Conservation (phyloP, 2,888 invertebrate species). For the Drosophila anomelani region DNA sequence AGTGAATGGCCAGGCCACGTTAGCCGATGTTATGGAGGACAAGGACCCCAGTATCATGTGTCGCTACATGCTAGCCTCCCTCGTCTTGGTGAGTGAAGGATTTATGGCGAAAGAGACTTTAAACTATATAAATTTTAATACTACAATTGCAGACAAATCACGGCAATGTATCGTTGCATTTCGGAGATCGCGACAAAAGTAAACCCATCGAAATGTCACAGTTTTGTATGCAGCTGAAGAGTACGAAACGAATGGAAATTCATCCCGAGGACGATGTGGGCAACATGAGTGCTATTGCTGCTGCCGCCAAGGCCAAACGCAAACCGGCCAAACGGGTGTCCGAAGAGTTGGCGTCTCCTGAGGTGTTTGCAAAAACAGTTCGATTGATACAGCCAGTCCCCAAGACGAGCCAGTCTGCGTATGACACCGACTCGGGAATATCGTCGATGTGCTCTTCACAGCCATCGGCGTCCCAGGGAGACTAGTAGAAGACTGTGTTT, state of each 20-base stretch:
- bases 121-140: background rate
- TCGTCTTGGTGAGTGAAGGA: conserved; percentile 75
- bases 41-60: conserved; percentile 72
- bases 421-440: conserved; percentile 65
- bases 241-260: conserved; percentile 70
- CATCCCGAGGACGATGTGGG: conserved; percentile 83
- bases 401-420: conserved; percentile 43
- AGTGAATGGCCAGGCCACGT: conserved; percentile 49
- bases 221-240: conserved; percentile 70
- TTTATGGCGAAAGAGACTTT: background rate
- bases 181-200: conserved; percentile 54
- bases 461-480: conserved; percentile 11
- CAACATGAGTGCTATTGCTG: conserved; percentile 42
- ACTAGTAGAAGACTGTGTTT: conserved; percentile 18
- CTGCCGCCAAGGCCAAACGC: background rate
- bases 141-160: conserved; percentile 69
- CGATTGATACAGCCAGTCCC: conserved; percentile 62
- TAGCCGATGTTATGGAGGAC: conserved; percentile 74
- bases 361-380: conserved; percentile 51
- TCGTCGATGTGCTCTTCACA: conserved; percentile 62
- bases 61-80: conserved; percentile 79
- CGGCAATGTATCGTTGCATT: conserved; percentile 70
- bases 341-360: conserved; percentile 15
- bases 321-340: conserved; percentile 19
- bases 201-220: conserved; percentile 66